A percentile compares a stretch with the other conserved stretches of the same genome.
These are phyloP conservation scores for Loripinus fragilis DNA, from an alignment of 2,888 invertebrate genomes.

Conservation along the genomic window DNA sequence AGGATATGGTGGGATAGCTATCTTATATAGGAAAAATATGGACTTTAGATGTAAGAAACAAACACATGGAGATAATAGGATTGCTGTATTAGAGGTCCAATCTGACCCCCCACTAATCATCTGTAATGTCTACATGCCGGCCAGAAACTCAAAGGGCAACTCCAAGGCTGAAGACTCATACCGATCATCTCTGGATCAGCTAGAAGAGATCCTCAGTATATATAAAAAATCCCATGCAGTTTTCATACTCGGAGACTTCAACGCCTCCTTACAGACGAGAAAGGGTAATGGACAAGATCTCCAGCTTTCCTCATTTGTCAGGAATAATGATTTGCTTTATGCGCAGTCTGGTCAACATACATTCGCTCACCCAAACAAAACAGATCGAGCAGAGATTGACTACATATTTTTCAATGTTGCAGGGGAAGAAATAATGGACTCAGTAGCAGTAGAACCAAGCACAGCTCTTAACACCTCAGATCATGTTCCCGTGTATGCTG, in stretches of 20 bases:
- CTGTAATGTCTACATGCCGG: constrained; percentile 7
- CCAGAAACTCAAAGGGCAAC: background rate
- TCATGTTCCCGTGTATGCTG: background rate
- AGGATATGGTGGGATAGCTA: background rate
- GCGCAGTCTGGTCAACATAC: background rate
- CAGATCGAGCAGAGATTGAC: background rate
- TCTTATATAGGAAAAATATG: background rate
- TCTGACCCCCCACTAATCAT: background rate
- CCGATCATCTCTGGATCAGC: background rate
- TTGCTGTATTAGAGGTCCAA: background rate
- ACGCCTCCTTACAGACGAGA: background rate
- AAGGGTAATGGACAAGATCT: background rate
- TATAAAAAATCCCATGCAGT: background rate
- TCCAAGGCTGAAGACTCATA: background rate
- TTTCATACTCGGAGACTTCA: background rate
- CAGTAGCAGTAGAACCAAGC: background rate
- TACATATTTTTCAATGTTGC: background rate
- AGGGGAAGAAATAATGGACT: background rate
- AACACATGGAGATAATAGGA: background rate
- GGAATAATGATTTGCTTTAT: background rate
- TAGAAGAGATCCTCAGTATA: background rate
- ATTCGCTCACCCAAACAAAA: constrained; percentile 2
- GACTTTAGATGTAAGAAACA: background rate
- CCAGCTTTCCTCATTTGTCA: background rate
- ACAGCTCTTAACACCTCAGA: background rate